Base-by-base conservation (phyloP, 2,888 invertebrate species). In the Chrysina gloriosa region DNA sequence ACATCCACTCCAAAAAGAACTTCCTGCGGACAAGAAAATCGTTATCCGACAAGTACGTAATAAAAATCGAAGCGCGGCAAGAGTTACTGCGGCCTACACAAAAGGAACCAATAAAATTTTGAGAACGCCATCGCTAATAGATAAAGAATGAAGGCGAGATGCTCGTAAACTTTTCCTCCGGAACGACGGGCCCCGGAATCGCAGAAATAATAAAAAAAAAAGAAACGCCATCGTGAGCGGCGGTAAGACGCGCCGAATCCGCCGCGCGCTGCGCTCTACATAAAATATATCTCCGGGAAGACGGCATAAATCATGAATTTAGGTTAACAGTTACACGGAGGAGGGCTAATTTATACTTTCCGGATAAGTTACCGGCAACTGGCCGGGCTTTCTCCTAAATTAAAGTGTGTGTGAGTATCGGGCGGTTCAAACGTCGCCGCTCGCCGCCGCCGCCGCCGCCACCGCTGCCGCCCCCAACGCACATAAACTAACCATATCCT, bases 321-420 rank as follows among this genome's bases (percentile, higher is more conserved):
- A 48, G 66, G 66, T 67, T 67, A 67, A 67, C 66, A 67, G 66
- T 65, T 65, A 42, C 42, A 61, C 11, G 36, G 9, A 19, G 56
- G 23, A 58, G 47, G 52, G 66, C 66, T 67, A 67, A 67, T 67
- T 67, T 67, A 67, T 67, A 67, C 58, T 67, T 67, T 67, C 65
- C 65, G 69, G 68, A 52, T 52, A 65, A 48, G 56, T 65, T 64
- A 27, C 21, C 45, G 42, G 58, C 54, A 21, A 14, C 56, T 29
- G 50, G 31, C 64, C 21, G 48, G 50, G 69, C 69, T 69, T 65
- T 69, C 69, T 65, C 50, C 69, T 69, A 69, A 69, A 69, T 69
- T 65, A 69, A 69, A 69, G 69, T 25, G 36, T 23, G 31, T 47
- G 56, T 52, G 48, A 29, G 54, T 54, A 39, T 39, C 45, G 6